Percentiles rank a stretch among this genome's conserved stretches.
These are phyloP conservation scores for Macrobrachium nipponense DNA, from an alignment of 1,140 invertebrate genomes.

Conservation along the genomic window DNA sequence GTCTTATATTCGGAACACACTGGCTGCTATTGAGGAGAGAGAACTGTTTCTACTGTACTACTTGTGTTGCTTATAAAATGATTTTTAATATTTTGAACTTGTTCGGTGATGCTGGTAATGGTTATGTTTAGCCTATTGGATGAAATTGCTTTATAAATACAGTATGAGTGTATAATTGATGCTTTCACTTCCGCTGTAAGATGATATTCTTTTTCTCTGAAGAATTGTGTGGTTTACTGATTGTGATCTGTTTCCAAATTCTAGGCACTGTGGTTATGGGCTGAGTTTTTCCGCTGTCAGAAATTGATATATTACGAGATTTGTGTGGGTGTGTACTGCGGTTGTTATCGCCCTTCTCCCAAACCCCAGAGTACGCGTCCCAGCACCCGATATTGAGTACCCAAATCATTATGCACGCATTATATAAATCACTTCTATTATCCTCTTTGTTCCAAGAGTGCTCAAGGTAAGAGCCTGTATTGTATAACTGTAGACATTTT, in stretches of 20 bases:
- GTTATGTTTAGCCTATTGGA: too few relatives aligned
- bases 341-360: conserved; percentile 92
- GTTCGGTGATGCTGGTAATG: too few relatives aligned
- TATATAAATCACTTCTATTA: conserved; percentile 95
- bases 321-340: conserved; percentile 97
- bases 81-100: too few relatives aligned
- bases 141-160: too few relatives aligned
- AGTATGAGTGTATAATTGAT: too few relatives aligned
- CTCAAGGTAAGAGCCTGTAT: conserved; percentile 79
- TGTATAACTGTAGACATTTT: not conserved
- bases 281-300: conserved; percentile 87
- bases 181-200: too few relatives aligned
- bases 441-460: conserved; percentile 92
- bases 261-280: conserved; percentile 77
- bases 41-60: too few relatives aligned
- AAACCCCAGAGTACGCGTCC: conserved; percentile 82
- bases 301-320: conserved; percentile 94
- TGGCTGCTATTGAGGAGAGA: too few relatives aligned
- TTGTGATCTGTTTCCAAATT: not conserved
- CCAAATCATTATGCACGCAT: conserved; percentile 91
- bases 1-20: too few relatives aligned
- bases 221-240: too few relatives aligned
- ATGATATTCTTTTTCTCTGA: too few relatives aligned
- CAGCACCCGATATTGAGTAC: conserved; percentile 85
- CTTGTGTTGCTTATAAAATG: too few relatives aligned